phyloP scores from a whole-genome alignment of 2,113 vertebrate genomes.

The Octodon degus region DNA sequence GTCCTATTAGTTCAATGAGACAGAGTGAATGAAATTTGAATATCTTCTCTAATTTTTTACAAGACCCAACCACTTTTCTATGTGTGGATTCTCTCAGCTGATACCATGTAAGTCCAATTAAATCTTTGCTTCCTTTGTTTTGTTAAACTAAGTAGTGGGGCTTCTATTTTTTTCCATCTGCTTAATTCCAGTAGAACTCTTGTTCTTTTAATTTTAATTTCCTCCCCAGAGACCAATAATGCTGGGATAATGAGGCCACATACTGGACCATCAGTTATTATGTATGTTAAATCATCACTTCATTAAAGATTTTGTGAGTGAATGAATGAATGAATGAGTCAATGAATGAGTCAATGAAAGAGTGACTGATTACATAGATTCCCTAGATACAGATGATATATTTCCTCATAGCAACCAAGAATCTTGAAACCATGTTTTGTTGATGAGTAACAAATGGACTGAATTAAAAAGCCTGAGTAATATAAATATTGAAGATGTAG shows the following conservation, averaged over 20 bases:
- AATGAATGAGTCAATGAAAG: neutral
- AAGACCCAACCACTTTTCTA: neutral
- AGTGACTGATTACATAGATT: neutral
- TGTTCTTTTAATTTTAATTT: conserved; percentile 56
- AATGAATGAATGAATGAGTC: neutral
- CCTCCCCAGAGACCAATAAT: neutral
- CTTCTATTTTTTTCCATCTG: conserved; percentile 20
- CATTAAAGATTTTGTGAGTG: conserved; percentile 46
- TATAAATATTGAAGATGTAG: conserved; percentile 29
- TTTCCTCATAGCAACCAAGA: neutral
- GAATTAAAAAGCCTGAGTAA: conserved; percentile 21
- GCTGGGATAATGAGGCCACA: neutral
- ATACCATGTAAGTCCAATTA: neutral
- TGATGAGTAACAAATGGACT: conserved; percentile 41
- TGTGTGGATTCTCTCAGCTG: neutral
- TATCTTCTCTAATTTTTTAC: conserved; percentile 50
- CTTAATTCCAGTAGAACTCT: neutral
- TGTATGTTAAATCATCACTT: neutral
- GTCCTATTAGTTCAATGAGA: neutral
- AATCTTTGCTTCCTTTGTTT: neutral
- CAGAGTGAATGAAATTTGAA: neutral
- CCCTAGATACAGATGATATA: neutral
- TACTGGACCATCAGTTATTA: conserved; percentile 2
- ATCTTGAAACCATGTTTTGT: conserved; percentile 49
- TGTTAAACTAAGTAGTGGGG: neutral